phyloP scores from a whole-genome alignment of 1,140 invertebrate species.

The Nilaparvata lugens region DNA sequence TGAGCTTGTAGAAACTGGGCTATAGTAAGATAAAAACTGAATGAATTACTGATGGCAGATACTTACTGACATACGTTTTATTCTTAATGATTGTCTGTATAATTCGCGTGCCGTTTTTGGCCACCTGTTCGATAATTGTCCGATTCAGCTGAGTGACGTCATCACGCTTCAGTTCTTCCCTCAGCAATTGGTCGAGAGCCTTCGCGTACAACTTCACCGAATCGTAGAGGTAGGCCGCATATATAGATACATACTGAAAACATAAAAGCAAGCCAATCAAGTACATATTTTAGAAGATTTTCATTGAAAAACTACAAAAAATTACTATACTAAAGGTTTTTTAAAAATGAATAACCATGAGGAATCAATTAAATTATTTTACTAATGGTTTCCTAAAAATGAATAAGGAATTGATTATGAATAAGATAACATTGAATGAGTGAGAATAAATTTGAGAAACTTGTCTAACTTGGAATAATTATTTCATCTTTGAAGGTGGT shows the following conservation, averaged over 20 bases:
- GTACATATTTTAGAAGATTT: no score
- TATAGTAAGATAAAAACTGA: background rate
- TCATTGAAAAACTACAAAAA: no score
- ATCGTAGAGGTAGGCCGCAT: slow-evolving; percentile 94
- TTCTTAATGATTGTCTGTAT: slow-evolving; percentile 69
- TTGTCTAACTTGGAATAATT: no score
- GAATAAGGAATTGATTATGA: no score
- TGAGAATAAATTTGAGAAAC: no score
- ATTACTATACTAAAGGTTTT: no score
- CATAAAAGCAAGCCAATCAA: slow-evolving; percentile 19
- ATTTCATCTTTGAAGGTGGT: no score
- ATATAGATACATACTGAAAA: slow-evolving; percentile 75
- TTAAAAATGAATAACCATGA: no score
- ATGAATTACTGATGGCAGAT: background rate
- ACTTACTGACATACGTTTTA: slow-evolving; percentile 69
- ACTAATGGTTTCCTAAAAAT: no score
- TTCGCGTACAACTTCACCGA: slow-evolving; percentile 85
- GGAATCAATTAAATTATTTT: no score
- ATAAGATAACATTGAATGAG: no score
- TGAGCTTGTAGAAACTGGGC: no score
- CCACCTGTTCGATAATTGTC: slow-evolving; percentile 56
- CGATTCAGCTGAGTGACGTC: slow-evolving; percentile 40
- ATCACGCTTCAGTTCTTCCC: slow-evolving; percentile 18
- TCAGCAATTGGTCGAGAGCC: slow-evolving; percentile 67
- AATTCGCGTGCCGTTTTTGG: slow-evolving; percentile 64